These are phyloP conservation scores for Acleris cristana DNA, from an alignment of 2,888 invertebrate genomes.

Conservation along the genomic window DNA sequence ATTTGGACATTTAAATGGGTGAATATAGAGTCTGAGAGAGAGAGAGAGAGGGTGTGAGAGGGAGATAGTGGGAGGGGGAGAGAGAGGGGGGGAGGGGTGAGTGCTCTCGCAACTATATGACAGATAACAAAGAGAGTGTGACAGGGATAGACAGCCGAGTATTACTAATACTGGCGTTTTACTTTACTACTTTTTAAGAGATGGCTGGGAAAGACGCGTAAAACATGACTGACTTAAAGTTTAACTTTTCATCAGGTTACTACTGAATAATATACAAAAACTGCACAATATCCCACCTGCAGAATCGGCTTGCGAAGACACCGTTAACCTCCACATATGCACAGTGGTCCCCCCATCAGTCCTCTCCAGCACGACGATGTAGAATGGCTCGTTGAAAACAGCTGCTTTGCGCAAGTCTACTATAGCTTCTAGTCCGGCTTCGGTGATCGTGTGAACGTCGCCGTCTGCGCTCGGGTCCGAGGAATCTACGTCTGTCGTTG, in stretches of 20 bases:
- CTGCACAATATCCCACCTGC: constrained; percentile 51
- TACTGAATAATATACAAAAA: too few species aligned
- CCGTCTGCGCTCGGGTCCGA: constrained; percentile 65
- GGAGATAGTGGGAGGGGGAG: too few species aligned
- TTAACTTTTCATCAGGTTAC: too few species aligned
- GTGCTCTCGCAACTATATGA: too few species aligned
- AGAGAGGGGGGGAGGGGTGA: too few species aligned
- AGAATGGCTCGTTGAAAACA: constrained; percentile 97
- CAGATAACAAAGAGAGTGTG: too few species aligned
- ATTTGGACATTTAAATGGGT: neutral
- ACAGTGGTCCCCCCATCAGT: constrained; percentile 92
- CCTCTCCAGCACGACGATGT: constrained; percentile 95
- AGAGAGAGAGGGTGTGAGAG: too few species aligned
- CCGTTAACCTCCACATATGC: constrained; percentile 98
- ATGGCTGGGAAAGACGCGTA: too few species aligned
- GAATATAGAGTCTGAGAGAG: neutral
- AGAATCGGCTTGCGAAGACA: constrained; percentile 89
- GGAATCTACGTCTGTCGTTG: constrained; percentile 60
- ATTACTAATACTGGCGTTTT: too few species aligned
- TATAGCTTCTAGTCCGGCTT: constrained; percentile 91
- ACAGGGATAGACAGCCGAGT: too few species aligned
- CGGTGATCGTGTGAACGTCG: constrained; percentile 78
- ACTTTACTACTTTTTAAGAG: too few species aligned
- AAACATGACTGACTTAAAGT: too few species aligned
- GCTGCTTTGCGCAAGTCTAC: constrained; percentile 94